Percentiles rank a stretch among this genome's conserved stretches.
Conservation (phyloP, 2,113 vertebrate species). For the Pseudolaguvia tuberculata region DNA sequence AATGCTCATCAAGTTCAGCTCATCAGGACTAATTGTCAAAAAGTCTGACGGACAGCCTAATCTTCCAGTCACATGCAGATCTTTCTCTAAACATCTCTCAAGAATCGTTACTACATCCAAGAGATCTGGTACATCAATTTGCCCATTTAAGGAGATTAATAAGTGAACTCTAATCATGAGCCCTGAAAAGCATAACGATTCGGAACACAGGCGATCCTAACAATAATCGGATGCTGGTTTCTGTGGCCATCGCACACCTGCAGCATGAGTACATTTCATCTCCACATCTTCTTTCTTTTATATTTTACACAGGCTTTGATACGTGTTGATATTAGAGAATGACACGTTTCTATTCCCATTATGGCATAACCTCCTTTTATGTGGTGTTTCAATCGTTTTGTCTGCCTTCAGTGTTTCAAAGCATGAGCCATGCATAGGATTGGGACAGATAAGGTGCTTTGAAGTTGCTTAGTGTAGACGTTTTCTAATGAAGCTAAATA, state of each 20-base stretch:
- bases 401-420: conserved; percentile 16
- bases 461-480: conserved; percentile 34
- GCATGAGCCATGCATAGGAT: conserved; percentile 16
- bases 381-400: conserved; percentile 3
- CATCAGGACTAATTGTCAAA: background rate
- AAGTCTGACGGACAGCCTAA: background rate
- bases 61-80: conserved; percentile 1
- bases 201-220: background rate
- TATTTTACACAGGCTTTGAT: background rate
- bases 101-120: background rate
- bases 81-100: background rate
- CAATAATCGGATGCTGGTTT: background rate
- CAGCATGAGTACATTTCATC: background rate
- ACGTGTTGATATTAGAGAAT: conserved; percentile 19
- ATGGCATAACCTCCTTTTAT: conserved; percentile 8
- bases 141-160: background rate
- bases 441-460: conserved; percentile 26
- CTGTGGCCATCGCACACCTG: background rate
- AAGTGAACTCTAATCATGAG: background rate
- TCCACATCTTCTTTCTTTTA: background rate
- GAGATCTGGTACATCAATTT: background rate
- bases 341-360: background rate
- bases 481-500: conserved; percentile 50
- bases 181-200: background rate
- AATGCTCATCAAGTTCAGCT: conserved; percentile 1